Base-by-base conservation (phyloP, 2,888 invertebrate genomes). In the Matsumyia berberina region DNA sequence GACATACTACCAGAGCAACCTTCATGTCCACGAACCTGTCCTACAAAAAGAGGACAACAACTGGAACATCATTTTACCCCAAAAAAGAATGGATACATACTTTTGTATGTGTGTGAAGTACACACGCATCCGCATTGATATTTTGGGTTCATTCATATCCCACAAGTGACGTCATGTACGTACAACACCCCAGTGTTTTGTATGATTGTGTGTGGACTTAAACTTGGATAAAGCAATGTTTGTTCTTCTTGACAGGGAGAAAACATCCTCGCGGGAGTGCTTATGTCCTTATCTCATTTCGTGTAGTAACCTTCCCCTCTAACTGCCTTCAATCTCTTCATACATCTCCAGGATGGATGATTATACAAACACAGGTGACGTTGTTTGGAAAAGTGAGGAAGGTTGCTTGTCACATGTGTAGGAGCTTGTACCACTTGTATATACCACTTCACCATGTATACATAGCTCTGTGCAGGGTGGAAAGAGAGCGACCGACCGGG, bases 101-200 rank as follows among this genome's bases (percentile, higher is more conserved):
- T 42, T 29, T 46, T 12, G 42, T 15, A 11, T 44, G 37, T 53
- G n/a, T 46, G 29, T 55, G 17, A 60, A 58, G 83, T 83, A 37
- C 83, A 53, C 42, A 72, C 73, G 83, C 83, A 83, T 79, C 64
- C 64, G 69, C 37, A 37, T 49, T 78, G 73, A 62, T 73, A 82
- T 60, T 73, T 78, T 66, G 55, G 33, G 49, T 78, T n/a, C 58
- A 55, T 33, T 46, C 73, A 31, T 64, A 69, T 69, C 67, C 69
- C 69, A 57, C 73, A 78, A 79, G 57, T 83, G 83, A 83, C 79
- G 83, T 83, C 83, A 83, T 9, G 11, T 55, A 55, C n/a, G 12
- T 55, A 55, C 5, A 44, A 53, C 39, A 44, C 7, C 60, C 31
- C 2, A 39, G 19, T n/a, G 46, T n/a, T n/a, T n/a, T n/a, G n/a